phyloP scores from a whole-genome alignment of 2,113 vertebrate genomes.

The Greenwoodochromis staneri region DNA sequence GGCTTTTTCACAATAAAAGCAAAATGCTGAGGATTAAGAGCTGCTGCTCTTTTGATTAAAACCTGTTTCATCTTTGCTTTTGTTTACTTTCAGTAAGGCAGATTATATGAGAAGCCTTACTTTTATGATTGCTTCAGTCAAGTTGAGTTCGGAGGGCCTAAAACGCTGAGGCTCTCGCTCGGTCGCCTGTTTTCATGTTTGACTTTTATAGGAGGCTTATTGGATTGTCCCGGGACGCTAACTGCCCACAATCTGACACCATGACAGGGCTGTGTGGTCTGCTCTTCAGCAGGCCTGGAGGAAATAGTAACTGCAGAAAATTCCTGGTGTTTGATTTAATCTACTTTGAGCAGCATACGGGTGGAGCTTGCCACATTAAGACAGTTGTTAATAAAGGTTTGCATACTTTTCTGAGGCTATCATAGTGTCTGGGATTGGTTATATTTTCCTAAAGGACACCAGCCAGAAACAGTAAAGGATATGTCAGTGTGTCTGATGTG shows the following conservation, averaged over 20 bases:
- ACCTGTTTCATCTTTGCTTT: not conserved
- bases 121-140: slow-evolving; percentile 22
- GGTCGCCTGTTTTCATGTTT: not conserved
- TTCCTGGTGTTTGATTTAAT: not conserved
- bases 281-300: not conserved
- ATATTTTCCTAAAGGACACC: not conserved
- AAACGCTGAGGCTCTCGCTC: not conserved
- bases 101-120: not conserved
- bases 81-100: not conserved
- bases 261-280: not conserved
- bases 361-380: not conserved
- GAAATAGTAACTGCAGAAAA: not conserved
- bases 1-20: not conserved
- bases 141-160: not conserved
- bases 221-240: not conserved
- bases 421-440: not conserved
- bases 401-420: slow-evolving; percentile 1
- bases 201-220: slow-evolving; percentile 15
- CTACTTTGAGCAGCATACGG: not conserved
- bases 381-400: not conserved
- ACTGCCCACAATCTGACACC: slow-evolving; percentile 16
- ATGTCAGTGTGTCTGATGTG: not conserved
- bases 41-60: not conserved
- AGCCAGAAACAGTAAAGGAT: not conserved
- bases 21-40: not conserved